phyloP scores from a whole-genome alignment of 2,888 invertebrate genomes.

The Acanthosepion pharaonis region DNA sequence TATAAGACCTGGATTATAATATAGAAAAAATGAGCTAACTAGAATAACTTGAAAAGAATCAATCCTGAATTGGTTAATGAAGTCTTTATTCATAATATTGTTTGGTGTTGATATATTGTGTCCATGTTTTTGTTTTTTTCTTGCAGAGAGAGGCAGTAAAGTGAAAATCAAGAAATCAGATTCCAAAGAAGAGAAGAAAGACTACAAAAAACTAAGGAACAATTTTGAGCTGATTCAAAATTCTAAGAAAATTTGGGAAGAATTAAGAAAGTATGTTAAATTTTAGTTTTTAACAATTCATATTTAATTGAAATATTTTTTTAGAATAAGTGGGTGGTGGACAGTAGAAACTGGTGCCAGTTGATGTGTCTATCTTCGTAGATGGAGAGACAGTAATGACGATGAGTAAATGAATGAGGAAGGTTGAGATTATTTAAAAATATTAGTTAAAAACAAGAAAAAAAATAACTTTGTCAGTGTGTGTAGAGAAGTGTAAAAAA shows the following conservation, averaged over 20 bases:
- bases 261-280: constrained; percentile 64
- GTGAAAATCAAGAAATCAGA: constrained; percentile 64
- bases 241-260: constrained; percentile 71
- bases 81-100: background rate
- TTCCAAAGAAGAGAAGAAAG: constrained; percentile 67
- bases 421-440: background rate
- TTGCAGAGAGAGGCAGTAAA: background rate
- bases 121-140: background rate
- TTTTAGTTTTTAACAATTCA: background rate
- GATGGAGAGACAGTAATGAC: background rate
- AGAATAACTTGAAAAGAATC: too few relatives aligned
- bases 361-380: background rate
- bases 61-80: too few relatives aligned
- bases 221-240: constrained; percentile 66
- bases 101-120: background rate
- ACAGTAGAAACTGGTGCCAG: background rate
- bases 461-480: too few relatives aligned
- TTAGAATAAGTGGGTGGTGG: background rate
- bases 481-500: too few relatives aligned
- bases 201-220: constrained; percentile 66
- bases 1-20: too few relatives aligned
- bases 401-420: background rate
- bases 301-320: background rate
- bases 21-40: too few relatives aligned
- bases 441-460: background rate